Conservation (phyloP, 2,113 vertebrate species). For the Galeopterus variegatus region DNA sequence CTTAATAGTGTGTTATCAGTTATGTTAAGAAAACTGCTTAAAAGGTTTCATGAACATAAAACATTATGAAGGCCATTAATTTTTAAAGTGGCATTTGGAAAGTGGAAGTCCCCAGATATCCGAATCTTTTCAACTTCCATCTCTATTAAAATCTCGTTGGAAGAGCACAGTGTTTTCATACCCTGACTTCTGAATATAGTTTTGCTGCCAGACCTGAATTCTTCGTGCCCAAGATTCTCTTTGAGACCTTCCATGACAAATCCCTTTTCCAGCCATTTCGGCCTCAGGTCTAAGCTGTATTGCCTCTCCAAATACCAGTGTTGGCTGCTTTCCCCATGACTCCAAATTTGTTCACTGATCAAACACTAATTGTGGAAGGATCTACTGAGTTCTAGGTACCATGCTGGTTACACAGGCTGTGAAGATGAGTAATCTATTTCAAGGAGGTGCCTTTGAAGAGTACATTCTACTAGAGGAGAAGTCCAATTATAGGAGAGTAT, state of each 20-base stretch:
- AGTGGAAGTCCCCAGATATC: slow-evolving; percentile 42
- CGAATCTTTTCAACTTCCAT: slow-evolving; percentile 15
- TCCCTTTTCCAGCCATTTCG: not conserved
- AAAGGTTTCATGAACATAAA: slow-evolving; percentile 67
- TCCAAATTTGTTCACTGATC: not conserved
- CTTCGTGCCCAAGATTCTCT: not conserved
- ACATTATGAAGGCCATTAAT: slow-evolving; percentile 55
- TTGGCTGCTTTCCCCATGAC: not conserved
- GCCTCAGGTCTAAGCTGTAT: not conserved
- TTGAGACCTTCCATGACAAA: not conserved
- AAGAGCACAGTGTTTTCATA: not conserved
- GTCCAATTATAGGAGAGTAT: not conserved
- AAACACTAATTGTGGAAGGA: not conserved
- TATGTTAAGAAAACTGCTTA: slow-evolving; percentile 47
- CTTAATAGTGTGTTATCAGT: slow-evolving; percentile 49
- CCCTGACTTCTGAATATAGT: not conserved
- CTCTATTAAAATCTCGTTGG: slow-evolving; percentile 38
- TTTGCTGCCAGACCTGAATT: not conserved
- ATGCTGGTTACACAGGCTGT: not conserved
- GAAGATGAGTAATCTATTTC: not conserved
- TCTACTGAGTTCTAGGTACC: not conserved
- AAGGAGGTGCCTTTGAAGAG: not conserved
- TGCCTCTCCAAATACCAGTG: not conserved
- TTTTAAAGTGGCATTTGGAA: slow-evolving; percentile 41
- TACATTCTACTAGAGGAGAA: not conserved